Evolutionary conservation across 1,140 invertebrate genomes (phyloP), one percentile per base, ranked within the genome.

Genomic region (Drosophila santomea): DNA sequence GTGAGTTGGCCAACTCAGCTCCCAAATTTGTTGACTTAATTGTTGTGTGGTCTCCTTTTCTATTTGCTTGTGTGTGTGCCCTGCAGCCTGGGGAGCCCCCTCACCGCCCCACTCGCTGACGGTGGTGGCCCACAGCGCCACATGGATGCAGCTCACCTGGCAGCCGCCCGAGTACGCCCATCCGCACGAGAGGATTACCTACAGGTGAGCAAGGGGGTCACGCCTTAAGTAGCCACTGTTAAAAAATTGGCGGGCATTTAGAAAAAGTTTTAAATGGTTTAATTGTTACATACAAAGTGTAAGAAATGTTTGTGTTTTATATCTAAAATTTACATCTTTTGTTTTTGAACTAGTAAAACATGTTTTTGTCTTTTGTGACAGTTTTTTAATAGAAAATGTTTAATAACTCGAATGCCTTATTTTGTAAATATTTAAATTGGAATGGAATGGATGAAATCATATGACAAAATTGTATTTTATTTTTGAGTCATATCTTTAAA

Each of bases 151-250:
- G 7, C 93, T 97, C 36, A 94, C 94, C 32, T 97, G 96, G 96
- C 96, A 97, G 84, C 96, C 96, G 14, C 96, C 96, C 1, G 95
- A 96, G 90, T 95, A 96, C 91, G 95, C 95, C 43, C 95, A 96
- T 91, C 96, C 96, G 0, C 94, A 95, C 35, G 96, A 97, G 82
- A 94, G 95, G 77, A 94, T 97, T 17, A 93, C 94, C 4, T 97
- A 96, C 91, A 95, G 93, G 95, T 96, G 92, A 93, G 93, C 38
- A 1, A 20, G 17, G 25, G 28, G 1, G 20, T 20, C 43, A 4
- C 3, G 15, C 3, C n/a, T 11, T 17, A 41, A 41, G 60, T 32
- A 17, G 20, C 10, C 4, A 8, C 14, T 28, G n/a, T 3, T 7
- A 8, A 8, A 15, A 41, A 41, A 12, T 23, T 3, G 10, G 17